Percentiles rank a stretch among this genome's conserved stretches.
phyloP scores from a whole-genome alignment of 2,113 vertebrate genomes.

The Peromyscus californicus region DNA sequence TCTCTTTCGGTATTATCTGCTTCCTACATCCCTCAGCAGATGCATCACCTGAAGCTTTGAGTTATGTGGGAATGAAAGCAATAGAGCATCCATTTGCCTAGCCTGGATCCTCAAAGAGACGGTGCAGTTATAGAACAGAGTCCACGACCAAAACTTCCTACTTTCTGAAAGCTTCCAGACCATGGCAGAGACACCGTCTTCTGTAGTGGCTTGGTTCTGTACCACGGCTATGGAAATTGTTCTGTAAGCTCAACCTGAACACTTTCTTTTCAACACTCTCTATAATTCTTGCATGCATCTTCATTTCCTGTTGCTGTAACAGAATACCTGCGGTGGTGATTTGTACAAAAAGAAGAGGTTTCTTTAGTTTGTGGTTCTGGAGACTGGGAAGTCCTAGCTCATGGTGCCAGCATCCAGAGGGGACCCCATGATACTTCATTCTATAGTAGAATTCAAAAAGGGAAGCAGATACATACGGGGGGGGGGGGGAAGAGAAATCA shows the following conservation, averaged over 20 bases:
- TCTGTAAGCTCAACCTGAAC: background rate
- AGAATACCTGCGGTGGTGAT: background rate
- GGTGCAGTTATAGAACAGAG: background rate
- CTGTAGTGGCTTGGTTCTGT: background rate
- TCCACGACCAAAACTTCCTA: background rate
- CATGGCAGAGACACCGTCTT: background rate
- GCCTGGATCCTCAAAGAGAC: background rate
- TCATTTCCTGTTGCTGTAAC: background rate
- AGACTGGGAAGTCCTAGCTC: background rate
- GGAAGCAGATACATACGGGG: background rate
- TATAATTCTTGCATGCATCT: background rate
- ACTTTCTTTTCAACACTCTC: background rate
- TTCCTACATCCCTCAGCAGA: background rate
- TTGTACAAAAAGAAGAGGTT: background rate
- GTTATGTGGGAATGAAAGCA: background rate
- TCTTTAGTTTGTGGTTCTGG: background rate
- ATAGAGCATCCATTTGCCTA: background rate
- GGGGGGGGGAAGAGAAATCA: background rate
- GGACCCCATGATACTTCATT: background rate
- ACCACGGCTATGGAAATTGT: constrained; percentile 6
- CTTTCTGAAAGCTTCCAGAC: background rate
- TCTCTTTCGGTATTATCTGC: background rate
- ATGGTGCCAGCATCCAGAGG: background rate
- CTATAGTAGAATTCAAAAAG: background rate
- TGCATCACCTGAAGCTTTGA: background rate